Conservation (phyloP, 1,140 invertebrate genomes). For the Leptinotarsa lineolata region DNA sequence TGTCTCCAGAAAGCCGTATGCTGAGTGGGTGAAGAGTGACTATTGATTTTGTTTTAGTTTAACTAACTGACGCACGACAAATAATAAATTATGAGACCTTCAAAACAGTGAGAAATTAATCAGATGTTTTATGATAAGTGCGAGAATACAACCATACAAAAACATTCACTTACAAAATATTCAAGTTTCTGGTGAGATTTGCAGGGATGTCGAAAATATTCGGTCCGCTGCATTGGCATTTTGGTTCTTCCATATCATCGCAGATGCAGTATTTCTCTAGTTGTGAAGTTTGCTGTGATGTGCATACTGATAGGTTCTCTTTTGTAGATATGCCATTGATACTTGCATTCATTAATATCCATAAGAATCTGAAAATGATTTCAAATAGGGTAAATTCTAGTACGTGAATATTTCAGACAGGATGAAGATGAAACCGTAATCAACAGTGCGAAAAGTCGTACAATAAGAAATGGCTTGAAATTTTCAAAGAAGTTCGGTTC, state of each 20-base stretch:
- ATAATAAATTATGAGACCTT: too few species aligned
- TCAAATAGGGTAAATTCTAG: background rate
- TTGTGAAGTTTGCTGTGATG: background rate
- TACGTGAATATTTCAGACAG: too few species aligned
- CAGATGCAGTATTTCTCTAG: background rate
- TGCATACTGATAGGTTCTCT: background rate
- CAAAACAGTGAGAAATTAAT: too few species aligned
- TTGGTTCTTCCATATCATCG: background rate
- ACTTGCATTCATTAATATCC: constrained; percentile 1
- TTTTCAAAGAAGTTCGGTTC: too few species aligned
- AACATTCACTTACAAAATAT: constrained; percentile 13
- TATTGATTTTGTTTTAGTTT: too few species aligned
- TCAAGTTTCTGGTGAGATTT: constrained; percentile 9
- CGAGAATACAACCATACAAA: background rate
- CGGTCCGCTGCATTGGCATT: constrained; percentile 16
- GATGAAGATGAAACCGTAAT: too few species aligned
- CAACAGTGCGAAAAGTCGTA: too few species aligned
- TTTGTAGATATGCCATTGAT: background rate
- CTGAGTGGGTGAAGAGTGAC: too few species aligned
- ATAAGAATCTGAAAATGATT: constrained; percentile 6
- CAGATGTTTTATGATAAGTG: too few species aligned
- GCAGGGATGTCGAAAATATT: background rate
- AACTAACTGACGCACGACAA: too few species aligned
- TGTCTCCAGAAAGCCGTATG: too few species aligned
- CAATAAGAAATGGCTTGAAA: too few species aligned